A percentile compares a stretch with the other conserved stretches of the same genome.
phyloP scores from a whole-genome alignment of 2,888 invertebrate species.

The Microdon myrmicae region DNA sequence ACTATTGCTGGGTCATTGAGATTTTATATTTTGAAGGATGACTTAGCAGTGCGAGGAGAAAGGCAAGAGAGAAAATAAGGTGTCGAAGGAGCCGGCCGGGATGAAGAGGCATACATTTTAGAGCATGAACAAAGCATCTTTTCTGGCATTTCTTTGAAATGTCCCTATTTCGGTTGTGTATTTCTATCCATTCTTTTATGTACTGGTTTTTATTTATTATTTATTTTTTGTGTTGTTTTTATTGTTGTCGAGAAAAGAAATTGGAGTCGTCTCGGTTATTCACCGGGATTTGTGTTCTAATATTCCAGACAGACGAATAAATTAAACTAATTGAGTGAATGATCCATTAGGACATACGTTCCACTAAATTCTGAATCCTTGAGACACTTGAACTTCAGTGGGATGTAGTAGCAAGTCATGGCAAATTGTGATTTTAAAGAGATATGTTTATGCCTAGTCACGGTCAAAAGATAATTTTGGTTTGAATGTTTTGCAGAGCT shows the following conservation, averaged over 20 bases:
- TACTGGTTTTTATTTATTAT: slow-evolving; percentile 11
- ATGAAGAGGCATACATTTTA: too few species aligned
- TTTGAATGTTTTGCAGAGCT: too few species aligned
- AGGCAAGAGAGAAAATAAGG: background rate
- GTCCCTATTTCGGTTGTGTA: slow-evolving; percentile 28
- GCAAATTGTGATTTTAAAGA: too few species aligned
- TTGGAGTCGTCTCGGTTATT: slow-evolving; percentile 43
- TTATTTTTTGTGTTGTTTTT: background rate
- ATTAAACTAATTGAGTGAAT: too few species aligned
- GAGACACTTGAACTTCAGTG: too few species aligned
- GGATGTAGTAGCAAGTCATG: too few species aligned
- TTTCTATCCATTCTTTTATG: slow-evolving; percentile 2
- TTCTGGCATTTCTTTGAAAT: slow-evolving; percentile 43
- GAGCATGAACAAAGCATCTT: slow-evolving; percentile 41
- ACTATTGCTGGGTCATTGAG: slow-evolving; percentile 33
- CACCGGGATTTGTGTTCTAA: slow-evolving; percentile 45
- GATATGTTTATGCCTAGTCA: too few species aligned
- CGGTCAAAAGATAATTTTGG: too few species aligned
- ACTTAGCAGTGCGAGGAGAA: background rate
- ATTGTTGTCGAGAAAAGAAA: slow-evolving; percentile 8
- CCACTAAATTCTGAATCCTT: too few species aligned
- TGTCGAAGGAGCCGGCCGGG: too few species aligned
- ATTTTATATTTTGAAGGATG: slow-evolving; percentile 1
- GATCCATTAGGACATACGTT: too few species aligned
- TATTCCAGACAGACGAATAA: too few species aligned